Evolutionary conservation across 2,797 vertebrate genomes (phyloP).

Genomic region (Aldrovandia affinis): DNA sequence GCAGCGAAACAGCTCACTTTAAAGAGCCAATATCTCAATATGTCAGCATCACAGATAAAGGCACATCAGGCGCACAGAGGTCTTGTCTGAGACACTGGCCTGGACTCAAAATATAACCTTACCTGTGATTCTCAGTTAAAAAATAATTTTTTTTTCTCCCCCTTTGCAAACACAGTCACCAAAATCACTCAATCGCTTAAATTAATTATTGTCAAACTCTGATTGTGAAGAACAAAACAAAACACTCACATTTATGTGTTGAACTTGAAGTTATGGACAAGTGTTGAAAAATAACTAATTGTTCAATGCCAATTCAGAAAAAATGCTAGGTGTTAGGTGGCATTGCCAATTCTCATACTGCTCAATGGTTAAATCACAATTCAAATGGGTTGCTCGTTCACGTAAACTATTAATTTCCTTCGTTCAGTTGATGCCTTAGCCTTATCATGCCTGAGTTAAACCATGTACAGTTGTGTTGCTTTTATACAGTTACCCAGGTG

Average conservation of each 20-base stretch:
- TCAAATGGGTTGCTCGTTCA: neutral
- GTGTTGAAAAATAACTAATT: neutral
- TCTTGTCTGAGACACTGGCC: too few species aligned
- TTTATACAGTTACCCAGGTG: neutral
- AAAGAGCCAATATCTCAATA: neutral
- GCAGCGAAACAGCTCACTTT: neutral
- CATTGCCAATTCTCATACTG: neutral
- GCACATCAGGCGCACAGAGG: too few species aligned
- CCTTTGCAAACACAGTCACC: too few species aligned
- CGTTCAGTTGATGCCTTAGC: neutral
- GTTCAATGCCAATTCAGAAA: neutral
- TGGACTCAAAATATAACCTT: too few species aligned
- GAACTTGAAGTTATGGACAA: too few species aligned
- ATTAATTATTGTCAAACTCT: too few species aligned
- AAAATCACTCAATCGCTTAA: too few species aligned
- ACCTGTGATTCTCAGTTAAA: too few species aligned
- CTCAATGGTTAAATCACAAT: neutral
- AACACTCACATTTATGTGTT: too few species aligned
- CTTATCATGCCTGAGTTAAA: neutral
- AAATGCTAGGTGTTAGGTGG: neutral
- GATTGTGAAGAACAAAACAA: too few species aligned
- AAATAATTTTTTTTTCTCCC: too few species aligned
- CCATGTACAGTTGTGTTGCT: neutral
- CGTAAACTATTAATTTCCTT: neutral
- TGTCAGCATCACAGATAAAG: neutral